phyloP scores from a whole-genome alignment of 2,113 vertebrate species.

The Pseudorasbora parva region DNA sequence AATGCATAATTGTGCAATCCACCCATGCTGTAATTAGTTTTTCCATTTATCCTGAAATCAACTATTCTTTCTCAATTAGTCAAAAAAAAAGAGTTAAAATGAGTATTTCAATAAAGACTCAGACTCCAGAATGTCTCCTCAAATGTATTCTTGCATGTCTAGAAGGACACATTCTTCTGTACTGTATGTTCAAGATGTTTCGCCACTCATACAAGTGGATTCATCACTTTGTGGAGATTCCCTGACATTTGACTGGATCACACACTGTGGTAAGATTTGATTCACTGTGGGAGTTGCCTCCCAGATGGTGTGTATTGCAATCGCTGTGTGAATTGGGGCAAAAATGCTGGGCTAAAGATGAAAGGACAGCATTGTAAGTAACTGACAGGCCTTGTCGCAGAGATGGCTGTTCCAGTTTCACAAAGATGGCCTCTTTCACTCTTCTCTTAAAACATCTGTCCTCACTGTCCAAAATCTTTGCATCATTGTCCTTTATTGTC shows the following conservation, averaged over 20 bases:
- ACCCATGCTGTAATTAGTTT: background rate
- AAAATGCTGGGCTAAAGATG: constrained; percentile 25
- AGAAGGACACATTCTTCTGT: background rate
- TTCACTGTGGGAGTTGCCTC: constrained; percentile 6
- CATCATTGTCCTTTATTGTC: background rate
- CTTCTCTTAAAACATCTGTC: background rate
- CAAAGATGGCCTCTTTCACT: constrained; percentile 12
- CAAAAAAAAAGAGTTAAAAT: too few species aligned
- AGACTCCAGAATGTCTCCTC: background rate
- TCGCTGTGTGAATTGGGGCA: constrained; percentile 31
- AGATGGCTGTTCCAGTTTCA: constrained; percentile 23
- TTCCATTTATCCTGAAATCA: background rate
- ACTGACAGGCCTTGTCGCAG: constrained; percentile 20
- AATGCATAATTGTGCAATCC: background rate
- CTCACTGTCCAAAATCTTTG: background rate
- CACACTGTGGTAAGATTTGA: constrained; percentile 9
- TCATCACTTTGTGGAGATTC: constrained; percentile 13
- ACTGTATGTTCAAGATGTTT: constrained; percentile 22
- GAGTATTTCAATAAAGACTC: background rate
- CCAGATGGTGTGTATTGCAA: constrained; percentile 5
- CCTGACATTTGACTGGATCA: constrained; percentile 10
- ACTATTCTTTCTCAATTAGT: background rate
- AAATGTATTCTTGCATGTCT: background rate
- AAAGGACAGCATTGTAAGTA: constrained; percentile 29
- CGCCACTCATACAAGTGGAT: constrained; percentile 10